A percentile compares a stretch with the other conserved stretches of the same genome.
These are phyloP conservation scores for Pangasianodon hypophthalmus DNA, from an alignment of 2,113 vertebrate species.

Conservation along the genomic window DNA sequence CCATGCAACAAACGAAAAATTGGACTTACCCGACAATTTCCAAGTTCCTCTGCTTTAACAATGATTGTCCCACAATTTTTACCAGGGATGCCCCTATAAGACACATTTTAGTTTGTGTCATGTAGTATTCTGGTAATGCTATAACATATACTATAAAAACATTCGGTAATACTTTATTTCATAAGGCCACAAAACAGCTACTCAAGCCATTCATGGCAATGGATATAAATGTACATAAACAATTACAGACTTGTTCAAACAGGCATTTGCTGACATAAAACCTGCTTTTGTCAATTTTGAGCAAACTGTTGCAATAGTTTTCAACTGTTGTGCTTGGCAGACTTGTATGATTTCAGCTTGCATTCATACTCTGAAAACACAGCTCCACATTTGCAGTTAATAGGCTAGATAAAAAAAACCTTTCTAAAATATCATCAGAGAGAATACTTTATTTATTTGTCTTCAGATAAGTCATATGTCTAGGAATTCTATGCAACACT, in stretches of 20 bases:
- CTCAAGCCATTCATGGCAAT: background rate
- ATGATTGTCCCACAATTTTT: slow-evolving; percentile 92
- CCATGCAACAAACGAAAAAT: background rate
- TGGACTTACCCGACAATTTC: slow-evolving; percentile 86
- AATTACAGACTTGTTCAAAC: background rate
- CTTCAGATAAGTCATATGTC: background rate
- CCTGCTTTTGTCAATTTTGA: background rate
- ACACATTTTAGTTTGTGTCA: background rate
- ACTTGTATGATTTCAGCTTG: background rate
- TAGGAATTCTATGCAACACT: background rate
- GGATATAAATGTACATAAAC: background rate
- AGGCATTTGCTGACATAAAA: background rate
- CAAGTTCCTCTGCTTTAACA: slow-evolving; percentile 90
- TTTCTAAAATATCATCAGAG: background rate
- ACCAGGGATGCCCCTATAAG: slow-evolving; percentile 88
- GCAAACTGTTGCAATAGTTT: background rate
- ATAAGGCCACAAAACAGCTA: background rate
- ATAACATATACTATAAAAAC: background rate
- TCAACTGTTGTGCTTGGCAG: too few species aligned
- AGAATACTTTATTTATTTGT: background rate
- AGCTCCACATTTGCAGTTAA: background rate
- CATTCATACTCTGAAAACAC: background rate
- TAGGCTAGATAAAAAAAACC: background rate
- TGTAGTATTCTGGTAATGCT: background rate
- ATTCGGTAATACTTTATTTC: background rate